A percentile compares a stretch with the other conserved stretches of the same genome.
Evolutionary conservation across 2,888 invertebrate species (phyloP).

Genomic region (Chelonus formosanus): DNA sequence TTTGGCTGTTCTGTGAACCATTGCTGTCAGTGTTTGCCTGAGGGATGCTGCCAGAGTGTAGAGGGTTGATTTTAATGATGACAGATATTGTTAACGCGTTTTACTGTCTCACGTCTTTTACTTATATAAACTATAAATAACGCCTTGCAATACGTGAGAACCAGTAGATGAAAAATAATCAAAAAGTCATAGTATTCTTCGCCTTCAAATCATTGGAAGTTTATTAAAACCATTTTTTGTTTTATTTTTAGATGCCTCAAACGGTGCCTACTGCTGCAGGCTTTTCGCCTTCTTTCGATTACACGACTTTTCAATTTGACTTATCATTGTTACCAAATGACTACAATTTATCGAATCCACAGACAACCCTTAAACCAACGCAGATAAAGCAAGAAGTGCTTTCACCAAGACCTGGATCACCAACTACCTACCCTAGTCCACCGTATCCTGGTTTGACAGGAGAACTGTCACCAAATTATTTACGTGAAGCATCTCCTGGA

Average conservation of each 20-base stretch:
- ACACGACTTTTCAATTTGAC: slow-evolving; percentile 75
- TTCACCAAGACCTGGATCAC: slow-evolving; percentile 59
- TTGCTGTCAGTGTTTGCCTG: slow-evolving; percentile 18
- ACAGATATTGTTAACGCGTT: slow-evolving; percentile 36
- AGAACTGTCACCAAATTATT: slow-evolving; percentile 59
- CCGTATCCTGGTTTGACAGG: slow-evolving; percentile 53
- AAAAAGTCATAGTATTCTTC: too few relatives aligned
- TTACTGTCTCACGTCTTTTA: slow-evolving; percentile 25
- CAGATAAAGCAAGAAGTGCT: slow-evolving; percentile 69
- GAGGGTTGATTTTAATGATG: slow-evolving; percentile 35
- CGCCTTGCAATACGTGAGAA: background rate
- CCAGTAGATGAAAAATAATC: background rate
- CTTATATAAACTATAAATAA: background rate
- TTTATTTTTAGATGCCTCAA: slow-evolving; percentile 80
- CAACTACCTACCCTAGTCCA: slow-evolving; percentile 57
- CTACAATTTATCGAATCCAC: slow-evolving; percentile 53
- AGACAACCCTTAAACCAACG: slow-evolving; percentile 61
- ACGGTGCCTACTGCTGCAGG: slow-evolving; percentile 78
- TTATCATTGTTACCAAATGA: slow-evolving; percentile 76
- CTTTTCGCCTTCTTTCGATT: slow-evolving; percentile 78
- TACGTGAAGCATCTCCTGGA: slow-evolving; percentile 59
- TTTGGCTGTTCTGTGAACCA: slow-evolving; percentile 24
- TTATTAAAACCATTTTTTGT: too few relatives aligned
- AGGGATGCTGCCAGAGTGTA: slow-evolving; percentile 20
- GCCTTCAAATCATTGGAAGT: too few relatives aligned